These are phyloP conservation scores for Acrobasis consociella DNA, from an alignment of 2,888 invertebrate species.

Conservation along the genomic window DNA sequence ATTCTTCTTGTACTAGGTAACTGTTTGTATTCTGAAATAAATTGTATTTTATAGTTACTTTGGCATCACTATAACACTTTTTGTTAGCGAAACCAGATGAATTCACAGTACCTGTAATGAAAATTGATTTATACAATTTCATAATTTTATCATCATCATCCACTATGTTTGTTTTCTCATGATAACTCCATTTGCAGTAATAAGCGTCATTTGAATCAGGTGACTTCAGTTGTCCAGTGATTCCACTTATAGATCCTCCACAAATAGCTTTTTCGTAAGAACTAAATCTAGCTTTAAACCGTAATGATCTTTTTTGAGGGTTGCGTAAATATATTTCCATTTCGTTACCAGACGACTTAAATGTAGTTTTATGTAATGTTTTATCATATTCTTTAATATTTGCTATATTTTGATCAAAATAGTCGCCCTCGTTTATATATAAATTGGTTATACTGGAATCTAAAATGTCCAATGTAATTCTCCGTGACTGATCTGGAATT, in stretches of 20 bases:
- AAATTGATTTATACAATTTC: constrained; percentile 50
- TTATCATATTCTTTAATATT: constrained; percentile 45
- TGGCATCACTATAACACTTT: constrained; percentile 54
- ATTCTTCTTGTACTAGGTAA: background rate
- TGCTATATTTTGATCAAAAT: constrained; percentile 62
- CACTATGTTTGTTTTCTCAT: constrained; percentile 16
- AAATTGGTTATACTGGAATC: constrained; percentile 66
- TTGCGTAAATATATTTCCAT: constrained; percentile 84
- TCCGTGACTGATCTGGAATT: constrained; percentile 60
- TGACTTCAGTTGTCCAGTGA: constrained; percentile 51
- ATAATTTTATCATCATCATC: constrained; percentile 15
- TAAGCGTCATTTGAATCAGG: constrained; percentile 56
- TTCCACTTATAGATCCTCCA: constrained; percentile 56
- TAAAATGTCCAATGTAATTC: constrained; percentile 78
- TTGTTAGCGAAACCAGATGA: constrained; percentile 42
- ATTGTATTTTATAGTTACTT: constrained; percentile 42
- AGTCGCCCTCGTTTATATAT: constrained; percentile 62
- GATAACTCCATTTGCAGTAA: constrained; percentile 63
- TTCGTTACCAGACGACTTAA: constrained; percentile 85
- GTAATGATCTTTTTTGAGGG: constrained; percentile 76
- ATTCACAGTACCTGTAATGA: constrained; percentile 48
- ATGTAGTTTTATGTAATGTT: constrained; percentile 40
- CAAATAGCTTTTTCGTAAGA: constrained; percentile 81
- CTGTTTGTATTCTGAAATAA: background rate
- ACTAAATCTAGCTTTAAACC: constrained; percentile 89